Base-by-base conservation (phyloP, 2,113 vertebrate genomes). In the Castor canadensis region DNA sequence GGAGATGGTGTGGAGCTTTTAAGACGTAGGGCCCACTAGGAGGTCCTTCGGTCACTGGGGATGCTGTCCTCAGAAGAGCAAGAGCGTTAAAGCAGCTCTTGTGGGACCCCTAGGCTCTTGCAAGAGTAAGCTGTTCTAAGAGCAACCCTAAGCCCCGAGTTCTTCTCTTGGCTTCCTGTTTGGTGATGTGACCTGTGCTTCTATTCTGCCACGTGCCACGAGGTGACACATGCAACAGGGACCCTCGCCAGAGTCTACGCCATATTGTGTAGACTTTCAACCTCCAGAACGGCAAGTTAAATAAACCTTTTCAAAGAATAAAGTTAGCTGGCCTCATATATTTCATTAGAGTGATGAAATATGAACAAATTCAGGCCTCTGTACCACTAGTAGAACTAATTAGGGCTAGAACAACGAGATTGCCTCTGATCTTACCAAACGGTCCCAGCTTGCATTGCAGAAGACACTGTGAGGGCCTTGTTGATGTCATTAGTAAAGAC, bases 401-500 rank as follows among this genome's bases (percentile, higher is more conserved):
- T 20, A 38, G 1, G 71, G 20, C 17, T 43, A 72, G 60, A n/a
- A 81, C 1, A 11, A 72, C 0, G 10, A 72, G 15, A 32, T 9
- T 9, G n/a, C 83, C 32, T 72, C 77, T 67, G 19, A 26, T 91
- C 99, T 98, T 98, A 99, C 99, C 99, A 99, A 86, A 99, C 99
- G 85, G 99, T 99, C 95, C 99, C 99, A 56, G 99, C 99, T 97
- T 99, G 99, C 99, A 99, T 99, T 58, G 99, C 99, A 66, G 99
- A 99, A 84, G 99, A 99, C 85, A 99, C 98, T 15, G 99, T 99
- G 98, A 99, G 98, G 85, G 99, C 99, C 98, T 99, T 99, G 99
- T 99, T 99, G 98, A 99, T 99, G 98, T 99, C 99, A 11, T 97
- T 99, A 94, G 99, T 99, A 96, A 99, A 99, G 54, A 99, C 99